Conservation (phyloP, 1,140 invertebrate species). For the Tetranychus urticae region DNA sequence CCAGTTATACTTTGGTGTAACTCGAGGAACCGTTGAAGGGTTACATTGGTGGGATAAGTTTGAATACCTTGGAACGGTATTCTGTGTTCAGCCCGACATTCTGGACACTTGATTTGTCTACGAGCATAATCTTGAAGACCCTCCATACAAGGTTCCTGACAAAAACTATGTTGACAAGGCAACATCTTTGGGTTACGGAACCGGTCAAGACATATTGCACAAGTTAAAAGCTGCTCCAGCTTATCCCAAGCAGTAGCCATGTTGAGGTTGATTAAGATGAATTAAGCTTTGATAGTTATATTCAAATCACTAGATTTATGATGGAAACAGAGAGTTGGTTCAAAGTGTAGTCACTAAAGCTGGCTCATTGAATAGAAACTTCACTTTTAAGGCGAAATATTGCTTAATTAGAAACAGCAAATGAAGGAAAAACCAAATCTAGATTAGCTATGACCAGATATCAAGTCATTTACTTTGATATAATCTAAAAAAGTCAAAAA, state of each 20-base stretch:
- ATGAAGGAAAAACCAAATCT: no score
- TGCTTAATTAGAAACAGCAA: no score
- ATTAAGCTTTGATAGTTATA: no score
- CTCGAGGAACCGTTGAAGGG: conserved; percentile 77
- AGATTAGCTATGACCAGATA: no score
- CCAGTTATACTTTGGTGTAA: conserved; percentile 80
- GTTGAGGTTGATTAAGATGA: background rate
- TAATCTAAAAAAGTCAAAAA: no score
- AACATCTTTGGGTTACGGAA: conserved; percentile 88
- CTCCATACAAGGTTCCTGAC: conserved; percentile 93
- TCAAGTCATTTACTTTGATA: no score
- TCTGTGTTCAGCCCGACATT: conserved; percentile 88
- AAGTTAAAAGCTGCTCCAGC: conserved; percentile 89
- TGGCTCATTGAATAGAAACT: no score
- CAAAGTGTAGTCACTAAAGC: no score
- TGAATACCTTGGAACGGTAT: conserved; percentile 78
- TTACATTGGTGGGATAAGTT: conserved; percentile 85
- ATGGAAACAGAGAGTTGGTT: no score
- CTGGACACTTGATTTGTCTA: conserved; percentile 90
- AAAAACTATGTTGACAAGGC: conserved; percentile 98
- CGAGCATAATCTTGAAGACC: conserved; percentile 81
- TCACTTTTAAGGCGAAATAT: no score
- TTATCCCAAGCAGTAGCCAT: conserved; percentile 27
- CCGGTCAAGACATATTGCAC: conserved; percentile 88
- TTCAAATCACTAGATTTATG: no score